Base-by-base conservation (phyloP, 2,888 invertebrate genomes). In the Gisinianus flammeolus region DNA sequence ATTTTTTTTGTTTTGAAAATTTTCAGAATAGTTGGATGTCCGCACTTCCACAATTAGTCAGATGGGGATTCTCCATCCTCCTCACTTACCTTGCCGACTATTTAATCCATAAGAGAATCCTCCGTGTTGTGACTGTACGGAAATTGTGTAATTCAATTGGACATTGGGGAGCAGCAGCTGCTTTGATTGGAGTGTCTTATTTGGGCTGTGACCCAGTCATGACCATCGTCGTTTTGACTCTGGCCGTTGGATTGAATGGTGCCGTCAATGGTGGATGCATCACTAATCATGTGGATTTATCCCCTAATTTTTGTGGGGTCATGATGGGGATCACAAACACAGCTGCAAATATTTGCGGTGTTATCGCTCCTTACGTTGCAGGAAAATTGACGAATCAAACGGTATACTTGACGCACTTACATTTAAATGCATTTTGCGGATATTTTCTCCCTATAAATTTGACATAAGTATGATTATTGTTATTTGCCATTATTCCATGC, bases 271-370 rank as follows among this genome's bases (percentile, higher is more conserved):
- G 93, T 0, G 94, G 93, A 8, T 92, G 91, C 85, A 92, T 94
- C 90, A 93, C 95, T 82, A 95, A 95, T 86, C 95, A 95, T 87
- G 90, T 96, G 86, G 95, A 96, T 86, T 91, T 96, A 82, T 94
- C 95, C 0, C 95, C 95, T 0, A 91, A 94, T 78, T 95, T 94
- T 87, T 95, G 95, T 71, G 95, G 95, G n/a, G 93, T 95, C 85
- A 88, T 95, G 58, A 95, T 95, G 95, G 91, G 95, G 52, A 93
- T 96, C 86, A 95, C 95, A 68, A 96, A 96, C 88, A 95, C 94
- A 84, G 89, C 92, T 24, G 95, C 95, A 72, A 96, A 95, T 88
- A 88, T 95, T 79, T 94, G 94, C 0, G 96, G 95, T 44, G 90
- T 96, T 16, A 88, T 95, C 73, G 95, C 95, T 0, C 95, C 95